Percentiles rank a stretch among this genome's conserved stretches.
These are phyloP conservation scores for Amitus sp. DNA, from an alignment of 2,888 invertebrate genomes.

Conservation along the genomic window DNA sequence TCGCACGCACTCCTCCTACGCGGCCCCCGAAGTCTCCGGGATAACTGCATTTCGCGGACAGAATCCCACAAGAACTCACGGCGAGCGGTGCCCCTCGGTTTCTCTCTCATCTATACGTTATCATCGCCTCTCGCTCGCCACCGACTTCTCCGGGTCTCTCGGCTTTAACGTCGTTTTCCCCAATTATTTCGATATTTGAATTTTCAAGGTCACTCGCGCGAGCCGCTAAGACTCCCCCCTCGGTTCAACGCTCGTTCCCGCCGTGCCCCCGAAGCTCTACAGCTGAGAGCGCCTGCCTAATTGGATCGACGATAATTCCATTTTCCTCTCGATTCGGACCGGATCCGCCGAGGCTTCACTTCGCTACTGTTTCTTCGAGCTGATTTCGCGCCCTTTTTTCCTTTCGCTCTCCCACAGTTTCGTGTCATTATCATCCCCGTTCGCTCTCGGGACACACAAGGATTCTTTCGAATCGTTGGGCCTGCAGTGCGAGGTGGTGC, in stretches of 20 bases:
- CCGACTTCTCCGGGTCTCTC: conserved; percentile 35
- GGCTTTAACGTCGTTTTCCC: conserved; percentile 44
- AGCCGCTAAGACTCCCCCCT: conserved; percentile 14
- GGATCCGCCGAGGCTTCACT: conserved; percentile 30
- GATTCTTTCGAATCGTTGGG: neutral
- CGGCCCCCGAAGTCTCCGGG: conserved; percentile 56
- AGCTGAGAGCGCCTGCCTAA: conserved; percentile 44
- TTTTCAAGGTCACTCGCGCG: conserved; percentile 51
- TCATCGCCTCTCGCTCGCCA: conserved; percentile 26
- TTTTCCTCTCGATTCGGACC: conserved; percentile 57
- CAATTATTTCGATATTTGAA: conserved; percentile 56
- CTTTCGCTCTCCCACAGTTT: neutral
- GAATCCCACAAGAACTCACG: conserved; percentile 65
- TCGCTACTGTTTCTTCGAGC: neutral
- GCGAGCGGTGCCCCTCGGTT: conserved; percentile 57
- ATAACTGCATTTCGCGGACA: conserved; percentile 65
- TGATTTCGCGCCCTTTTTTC: neutral
- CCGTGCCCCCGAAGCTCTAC: neutral
- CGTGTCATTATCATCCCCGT: no score
- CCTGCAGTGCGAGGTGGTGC: neutral
- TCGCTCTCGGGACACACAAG: neutral
- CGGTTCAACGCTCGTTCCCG: conserved; percentile 14
- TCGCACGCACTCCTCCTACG: conserved; percentile 26
- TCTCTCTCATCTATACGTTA: conserved; percentile 34
- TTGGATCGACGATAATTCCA: conserved; percentile 58